A percentile compares a stretch with the other conserved stretches of the same genome.
phyloP scores from a whole-genome alignment of 2,888 invertebrate species.

The Pseudococcus longispinus region DNA sequence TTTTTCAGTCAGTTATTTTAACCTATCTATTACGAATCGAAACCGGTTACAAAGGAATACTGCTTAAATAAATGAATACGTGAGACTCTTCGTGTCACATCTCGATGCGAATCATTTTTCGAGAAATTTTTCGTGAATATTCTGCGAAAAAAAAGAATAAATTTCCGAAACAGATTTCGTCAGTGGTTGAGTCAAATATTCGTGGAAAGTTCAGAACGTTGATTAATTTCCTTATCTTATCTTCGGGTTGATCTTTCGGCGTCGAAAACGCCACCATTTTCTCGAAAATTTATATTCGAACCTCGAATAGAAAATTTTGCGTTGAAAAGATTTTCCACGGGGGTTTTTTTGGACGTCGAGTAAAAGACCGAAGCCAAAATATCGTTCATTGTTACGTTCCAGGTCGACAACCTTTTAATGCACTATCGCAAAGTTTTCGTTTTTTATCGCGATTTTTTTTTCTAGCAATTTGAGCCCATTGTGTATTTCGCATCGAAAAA shows the following conservation, averaged over 20 bases:
- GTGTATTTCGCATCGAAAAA: neutral
- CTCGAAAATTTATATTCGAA: neutral
- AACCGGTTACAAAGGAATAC: neutral
- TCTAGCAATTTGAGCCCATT: neutral
- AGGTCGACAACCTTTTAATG: neutral
- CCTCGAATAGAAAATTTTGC: neutral
- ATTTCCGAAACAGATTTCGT: too few relatives aligned
- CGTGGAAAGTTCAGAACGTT: too few relatives aligned
- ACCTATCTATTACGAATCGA: neutral
- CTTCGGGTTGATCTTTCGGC: too few relatives aligned
- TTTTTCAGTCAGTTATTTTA: neutral
- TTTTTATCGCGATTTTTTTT: neutral
- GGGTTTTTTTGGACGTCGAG: neutral
- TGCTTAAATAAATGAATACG: neutral
- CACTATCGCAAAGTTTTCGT: neutral
- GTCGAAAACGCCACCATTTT: too few relatives aligned
- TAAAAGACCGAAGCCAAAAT: neutral
- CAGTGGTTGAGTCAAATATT: too few relatives aligned
- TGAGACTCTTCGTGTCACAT: too few relatives aligned
- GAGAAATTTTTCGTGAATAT: too few relatives aligned
- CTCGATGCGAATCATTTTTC: too few relatives aligned
- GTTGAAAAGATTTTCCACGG: neutral
- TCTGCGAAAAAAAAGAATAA: too few relatives aligned
- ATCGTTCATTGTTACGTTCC: neutral
- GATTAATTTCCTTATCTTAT: too few relatives aligned